These are phyloP conservation scores for Dendrolimus punctatus DNA, from an alignment of 1,140 invertebrate species.

Conservation along the genomic window DNA sequence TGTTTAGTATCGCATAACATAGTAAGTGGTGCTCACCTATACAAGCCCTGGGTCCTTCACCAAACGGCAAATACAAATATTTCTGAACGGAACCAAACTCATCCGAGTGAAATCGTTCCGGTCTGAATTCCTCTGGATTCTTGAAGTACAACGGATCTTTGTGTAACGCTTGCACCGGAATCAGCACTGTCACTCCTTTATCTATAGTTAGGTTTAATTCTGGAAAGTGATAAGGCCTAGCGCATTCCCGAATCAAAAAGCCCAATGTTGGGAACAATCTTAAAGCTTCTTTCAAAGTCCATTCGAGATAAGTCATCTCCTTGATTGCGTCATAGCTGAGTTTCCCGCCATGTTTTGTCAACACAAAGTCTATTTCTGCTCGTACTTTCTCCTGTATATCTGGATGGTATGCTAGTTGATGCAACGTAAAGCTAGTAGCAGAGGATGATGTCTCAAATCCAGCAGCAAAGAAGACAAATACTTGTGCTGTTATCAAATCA, in stretches of 20 bases:
- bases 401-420: slow-evolving; percentile 72
- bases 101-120: slow-evolving; percentile 70
- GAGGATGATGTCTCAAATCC: slow-evolving; percentile 76
- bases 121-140: slow-evolving; percentile 70
- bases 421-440: slow-evolving; percentile 68
- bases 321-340: slow-evolving; percentile 62
- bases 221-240: slow-evolving; percentile 58
- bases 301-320: slow-evolving; percentile 63
- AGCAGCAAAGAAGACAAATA: slow-evolving; percentile 74
- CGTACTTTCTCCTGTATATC: slow-evolving; percentile 73
- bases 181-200: slow-evolving; percentile 38
- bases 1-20: background rate
- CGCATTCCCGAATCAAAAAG: slow-evolving; percentile 50
- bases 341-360: slow-evolving; percentile 46
- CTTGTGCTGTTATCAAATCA: slow-evolving; percentile 62
- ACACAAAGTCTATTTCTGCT: slow-evolving; percentile 70
- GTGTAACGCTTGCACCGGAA: slow-evolving; percentile 67
- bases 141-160: slow-evolving; percentile 71
- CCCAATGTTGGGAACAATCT: slow-evolving; percentile 62
- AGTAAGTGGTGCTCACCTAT: slow-evolving; percentile 29
- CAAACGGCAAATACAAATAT: slow-evolving; percentile 48
- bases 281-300: slow-evolving; percentile 67
- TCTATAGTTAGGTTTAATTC: slow-evolving; percentile 51
- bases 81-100: slow-evolving; percentile 38
- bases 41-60: slow-evolving; percentile 36